Percentiles rank a stretch among this genome's conserved stretches.
These are phyloP conservation scores for Microhierax caerulescens DNA, from an alignment of 2,797 vertebrate genomes.

Conservation along the genomic window DNA sequence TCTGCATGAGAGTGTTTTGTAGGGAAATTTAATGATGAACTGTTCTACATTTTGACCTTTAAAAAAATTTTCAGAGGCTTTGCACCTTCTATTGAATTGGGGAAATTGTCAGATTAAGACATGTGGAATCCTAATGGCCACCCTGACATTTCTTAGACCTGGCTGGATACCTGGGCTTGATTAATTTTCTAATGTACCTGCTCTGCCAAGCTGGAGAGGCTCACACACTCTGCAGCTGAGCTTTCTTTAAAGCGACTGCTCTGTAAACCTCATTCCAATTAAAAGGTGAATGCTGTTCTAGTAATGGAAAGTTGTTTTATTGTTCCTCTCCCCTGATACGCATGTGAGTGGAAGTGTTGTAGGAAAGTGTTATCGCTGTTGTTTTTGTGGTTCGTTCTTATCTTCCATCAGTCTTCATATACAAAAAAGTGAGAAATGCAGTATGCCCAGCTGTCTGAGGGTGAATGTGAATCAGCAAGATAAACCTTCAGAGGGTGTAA, in stretches of 20 bases:
- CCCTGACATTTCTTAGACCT: slow-evolving; percentile 62
- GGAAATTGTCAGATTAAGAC: slow-evolving; percentile 56
- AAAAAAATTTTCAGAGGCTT: not conserved
- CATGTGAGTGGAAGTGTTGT: not conserved
- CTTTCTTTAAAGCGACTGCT: slow-evolving; percentile 14
- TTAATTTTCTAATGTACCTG: slow-evolving; percentile 39
- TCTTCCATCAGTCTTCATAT: slow-evolving; percentile 38
- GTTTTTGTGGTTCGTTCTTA: slow-evolving; percentile 31
- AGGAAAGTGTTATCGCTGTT: not conserved
- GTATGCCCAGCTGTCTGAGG: slow-evolving; percentile 21
- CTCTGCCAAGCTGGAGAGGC: slow-evolving; percentile 31
- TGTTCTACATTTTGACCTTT: slow-evolving; percentile 59
- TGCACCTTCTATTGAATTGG: not conserved
- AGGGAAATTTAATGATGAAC: slow-evolving; percentile 50
- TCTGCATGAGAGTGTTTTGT: slow-evolving; percentile 39
- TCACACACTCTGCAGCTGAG: not conserved
- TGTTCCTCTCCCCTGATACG: slow-evolving; percentile 17
- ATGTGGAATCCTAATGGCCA: slow-evolving; percentile 42
- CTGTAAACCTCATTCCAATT: slow-evolving; percentile 57
- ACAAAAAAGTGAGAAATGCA: slow-evolving; percentile 31
- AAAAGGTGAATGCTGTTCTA: slow-evolving; percentile 45
- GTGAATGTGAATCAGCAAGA: not conserved
- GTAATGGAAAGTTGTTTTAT: slow-evolving; percentile 66
- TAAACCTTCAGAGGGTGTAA: slow-evolving; percentile 16
- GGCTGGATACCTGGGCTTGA: slow-evolving; percentile 53